A percentile compares a stretch with the other conserved stretches of the same genome.
phyloP scores from a whole-genome alignment of 2,113 vertebrate species.

The Nematolebias whitei region DNA sequence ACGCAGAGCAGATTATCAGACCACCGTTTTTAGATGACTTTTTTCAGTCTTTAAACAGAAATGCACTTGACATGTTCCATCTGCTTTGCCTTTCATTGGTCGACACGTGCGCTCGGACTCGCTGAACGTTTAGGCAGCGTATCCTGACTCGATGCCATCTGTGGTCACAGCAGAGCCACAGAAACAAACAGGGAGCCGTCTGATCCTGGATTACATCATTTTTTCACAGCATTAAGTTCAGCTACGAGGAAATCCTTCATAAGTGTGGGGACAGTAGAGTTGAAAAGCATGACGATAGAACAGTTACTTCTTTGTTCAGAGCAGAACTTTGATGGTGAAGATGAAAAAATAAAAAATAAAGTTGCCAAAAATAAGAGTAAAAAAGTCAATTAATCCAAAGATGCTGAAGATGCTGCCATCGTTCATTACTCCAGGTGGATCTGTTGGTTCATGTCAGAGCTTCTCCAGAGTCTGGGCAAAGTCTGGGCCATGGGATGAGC shows the following conservation, averaged over 20 bases:
- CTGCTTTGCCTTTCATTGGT: conserved; percentile 29
- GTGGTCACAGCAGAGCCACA: background rate
- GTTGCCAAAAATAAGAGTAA: background rate
- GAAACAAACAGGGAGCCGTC: conserved; percentile 17
- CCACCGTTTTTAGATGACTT: conserved; percentile 4
- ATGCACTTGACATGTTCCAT: conserved; percentile 32
- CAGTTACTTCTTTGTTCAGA: background rate
- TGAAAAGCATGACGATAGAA: background rate
- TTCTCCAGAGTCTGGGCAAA: conserved; percentile 9
- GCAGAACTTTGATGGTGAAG: background rate
- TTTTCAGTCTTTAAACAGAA: conserved; percentile 46
- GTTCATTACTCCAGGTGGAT: conserved; percentile 31
- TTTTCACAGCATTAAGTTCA: conserved; percentile 5
- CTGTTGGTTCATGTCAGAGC: conserved; percentile 26
- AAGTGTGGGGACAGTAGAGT: background rate
- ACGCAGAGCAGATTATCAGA: conserved; percentile 5
- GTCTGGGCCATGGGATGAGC: conserved; percentile 71
- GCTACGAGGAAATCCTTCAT: background rate
- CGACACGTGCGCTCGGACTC: conserved; percentile 22
- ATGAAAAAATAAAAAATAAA: conserved; percentile 1
- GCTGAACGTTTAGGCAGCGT: background rate
- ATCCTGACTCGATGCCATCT: conserved; percentile 5
- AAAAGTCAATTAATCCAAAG: conserved; percentile 46
- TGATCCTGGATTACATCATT: conserved; percentile 37
- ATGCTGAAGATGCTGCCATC: conserved; percentile 12